Percentiles rank a stretch among this genome's conserved stretches.
Evolutionary conservation across 1,140 invertebrate species (phyloP).

Genomic region (Caenorhabditis latens): DNA sequence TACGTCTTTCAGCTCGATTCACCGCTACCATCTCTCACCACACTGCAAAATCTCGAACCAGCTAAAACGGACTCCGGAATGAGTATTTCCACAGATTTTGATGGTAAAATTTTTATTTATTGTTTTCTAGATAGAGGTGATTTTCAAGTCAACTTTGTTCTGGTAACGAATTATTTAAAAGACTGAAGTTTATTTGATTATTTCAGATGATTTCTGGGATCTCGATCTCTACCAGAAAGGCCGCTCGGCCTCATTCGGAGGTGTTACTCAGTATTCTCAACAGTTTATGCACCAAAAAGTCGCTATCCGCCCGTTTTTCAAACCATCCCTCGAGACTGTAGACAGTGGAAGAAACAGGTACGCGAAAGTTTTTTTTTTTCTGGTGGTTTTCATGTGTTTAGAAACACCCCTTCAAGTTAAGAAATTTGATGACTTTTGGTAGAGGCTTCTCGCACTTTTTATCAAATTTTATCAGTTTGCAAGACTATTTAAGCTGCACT

Average conservation of each 20-base stretch:
- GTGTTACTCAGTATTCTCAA: constrained; percentile 32
- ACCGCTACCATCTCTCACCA: constrained; percentile 3
- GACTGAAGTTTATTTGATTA: neutral
- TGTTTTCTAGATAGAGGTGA: neutral
- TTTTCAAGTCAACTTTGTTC: too few species aligned
- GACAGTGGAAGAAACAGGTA: constrained; percentile 47
- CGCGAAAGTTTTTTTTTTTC: neutral
- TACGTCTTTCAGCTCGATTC: constrained; percentile 24
- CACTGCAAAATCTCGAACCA: constrained; percentile 36
- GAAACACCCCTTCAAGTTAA: too few species aligned
- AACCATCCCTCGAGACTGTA: constrained; percentile 38
- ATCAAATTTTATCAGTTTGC: neutral
- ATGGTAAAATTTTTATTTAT: neutral
- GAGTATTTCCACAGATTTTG: constrained; percentile 34
- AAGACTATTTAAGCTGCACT: neutral
- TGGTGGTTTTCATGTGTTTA: neutral
- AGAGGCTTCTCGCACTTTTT: neutral
- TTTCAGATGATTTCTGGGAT: constrained; percentile 42
- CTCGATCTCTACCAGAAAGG: neutral
- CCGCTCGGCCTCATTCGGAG: constrained; percentile 3
- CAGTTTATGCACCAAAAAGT: constrained; percentile 9
- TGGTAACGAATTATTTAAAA: neutral
- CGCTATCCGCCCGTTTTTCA: neutral
- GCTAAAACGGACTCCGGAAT: constrained; percentile 23
- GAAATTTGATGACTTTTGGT: too few species aligned